Evolutionary conservation across 2,888 invertebrate genomes (phyloP).

Genomic region (Drosophila lacicola): DNA sequence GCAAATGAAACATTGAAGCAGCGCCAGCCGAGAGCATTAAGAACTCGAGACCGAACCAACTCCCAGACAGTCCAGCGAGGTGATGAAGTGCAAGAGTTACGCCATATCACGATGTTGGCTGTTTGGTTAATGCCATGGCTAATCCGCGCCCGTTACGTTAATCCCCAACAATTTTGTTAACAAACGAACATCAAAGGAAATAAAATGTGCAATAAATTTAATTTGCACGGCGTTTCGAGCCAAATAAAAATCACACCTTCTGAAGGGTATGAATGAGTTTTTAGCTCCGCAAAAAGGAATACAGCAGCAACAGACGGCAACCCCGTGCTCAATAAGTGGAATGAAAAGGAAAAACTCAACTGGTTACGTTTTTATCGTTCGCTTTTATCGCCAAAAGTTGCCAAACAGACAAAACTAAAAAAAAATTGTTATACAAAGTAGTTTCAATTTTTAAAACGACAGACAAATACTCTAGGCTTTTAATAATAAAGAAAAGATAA

Average conservation of each 20-base stretch:
- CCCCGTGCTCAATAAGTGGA: constrained; percentile 45
- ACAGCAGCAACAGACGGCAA: constrained; percentile 9
- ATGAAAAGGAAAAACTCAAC: constrained; percentile 41
- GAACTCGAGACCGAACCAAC: constrained; percentile 13
- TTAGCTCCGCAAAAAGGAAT: constrained; percentile 15
- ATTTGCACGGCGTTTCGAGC: constrained; percentile 61
- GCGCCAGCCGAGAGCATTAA: constrained; percentile 10
- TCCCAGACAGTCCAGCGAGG: constrained; percentile 25
- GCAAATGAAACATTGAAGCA: constrained; percentile 72
- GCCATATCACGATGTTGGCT: constrained; percentile 75
- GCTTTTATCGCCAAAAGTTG: constrained; percentile 70
- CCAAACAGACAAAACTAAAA: constrained; percentile 56
- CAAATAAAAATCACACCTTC: constrained; percentile 58
- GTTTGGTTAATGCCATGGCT: constrained; percentile 75
- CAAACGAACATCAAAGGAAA: constrained; percentile 83
- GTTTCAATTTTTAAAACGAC: background rate
- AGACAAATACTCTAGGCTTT: constrained; percentile 19
- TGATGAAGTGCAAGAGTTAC: constrained; percentile 78
- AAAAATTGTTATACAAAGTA: constrained; percentile 1
- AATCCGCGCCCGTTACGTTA: constrained; percentile 75
- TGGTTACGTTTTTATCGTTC: constrained; percentile 63
- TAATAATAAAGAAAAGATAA: background rate
- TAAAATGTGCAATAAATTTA: constrained; percentile 84
- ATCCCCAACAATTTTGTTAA: constrained; percentile 77
- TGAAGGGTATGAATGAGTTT: constrained; percentile 54